Conservation (phyloP, 2,797 vertebrate genomes). For the Psittacula derbiana region DNA sequence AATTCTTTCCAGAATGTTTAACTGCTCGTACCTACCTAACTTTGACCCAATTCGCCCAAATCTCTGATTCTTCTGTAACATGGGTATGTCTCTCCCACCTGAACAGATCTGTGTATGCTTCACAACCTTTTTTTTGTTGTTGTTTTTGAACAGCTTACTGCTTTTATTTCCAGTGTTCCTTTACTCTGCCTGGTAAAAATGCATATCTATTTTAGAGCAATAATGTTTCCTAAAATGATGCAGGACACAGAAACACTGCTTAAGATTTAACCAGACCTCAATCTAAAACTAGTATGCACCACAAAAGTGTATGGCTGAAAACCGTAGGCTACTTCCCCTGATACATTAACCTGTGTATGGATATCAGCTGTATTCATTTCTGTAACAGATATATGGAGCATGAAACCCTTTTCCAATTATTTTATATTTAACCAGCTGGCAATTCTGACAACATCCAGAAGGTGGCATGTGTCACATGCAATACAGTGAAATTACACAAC, state of each 20-base stretch:
- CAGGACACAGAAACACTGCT: background rate
- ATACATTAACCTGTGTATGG: background rate
- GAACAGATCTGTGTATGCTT: background rate
- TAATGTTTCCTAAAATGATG: background rate
- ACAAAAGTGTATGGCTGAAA: background rate
- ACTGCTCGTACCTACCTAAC: background rate
- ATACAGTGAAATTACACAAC: background rate
- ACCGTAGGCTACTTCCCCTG: background rate
- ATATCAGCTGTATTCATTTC: background rate
- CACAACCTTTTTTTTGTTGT: background rate
- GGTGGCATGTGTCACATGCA: slow-evolving; percentile 61
- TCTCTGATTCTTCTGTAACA: background rate
- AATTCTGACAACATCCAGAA: slow-evolving; percentile 57
- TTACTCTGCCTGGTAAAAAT: background rate
- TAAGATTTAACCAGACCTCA: background rate
- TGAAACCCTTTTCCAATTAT: background rate
- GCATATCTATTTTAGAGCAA: background rate
- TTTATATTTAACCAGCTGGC: background rate
- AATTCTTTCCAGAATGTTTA: background rate
- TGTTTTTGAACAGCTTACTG: background rate
- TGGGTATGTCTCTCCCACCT: background rate
- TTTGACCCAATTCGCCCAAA: background rate
- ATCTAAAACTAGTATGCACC: background rate
- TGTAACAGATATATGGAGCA: background rate
- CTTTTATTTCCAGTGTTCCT: background rate